Conservation (phyloP, 2,797 vertebrate species). For the Sebastes steindachneri region DNA sequence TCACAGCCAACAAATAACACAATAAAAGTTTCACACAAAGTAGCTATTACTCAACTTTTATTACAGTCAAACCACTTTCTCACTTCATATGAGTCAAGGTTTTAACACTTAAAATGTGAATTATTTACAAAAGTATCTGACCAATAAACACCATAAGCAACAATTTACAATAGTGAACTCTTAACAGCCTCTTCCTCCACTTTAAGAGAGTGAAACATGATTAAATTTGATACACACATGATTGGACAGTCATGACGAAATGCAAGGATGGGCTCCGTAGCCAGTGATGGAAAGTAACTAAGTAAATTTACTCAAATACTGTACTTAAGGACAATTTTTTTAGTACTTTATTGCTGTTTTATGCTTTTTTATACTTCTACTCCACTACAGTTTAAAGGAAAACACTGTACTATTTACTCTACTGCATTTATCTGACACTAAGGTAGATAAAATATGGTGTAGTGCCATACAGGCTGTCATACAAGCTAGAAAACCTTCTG, state of each 20-base stretch:
- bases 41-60: background rate
- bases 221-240: background rate
- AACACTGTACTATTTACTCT: background rate
- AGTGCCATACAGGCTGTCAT: background rate
- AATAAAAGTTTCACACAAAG: background rate
- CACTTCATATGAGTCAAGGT: background rate
- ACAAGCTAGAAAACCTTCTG: background rate
- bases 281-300: background rate
- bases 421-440: background rate
- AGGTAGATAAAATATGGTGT: background rate
- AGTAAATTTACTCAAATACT: background rate
- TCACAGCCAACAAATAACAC: background rate
- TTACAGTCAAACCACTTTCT: background rate
- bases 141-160: background rate
- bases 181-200: background rate
- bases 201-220: background rate
- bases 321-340: background rate
- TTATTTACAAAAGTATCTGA: background rate
- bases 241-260: background rate
- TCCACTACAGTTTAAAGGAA: background rate
- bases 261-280: background rate
- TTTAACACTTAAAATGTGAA: background rate
- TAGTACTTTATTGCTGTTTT: background rate
- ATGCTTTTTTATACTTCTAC: background rate
- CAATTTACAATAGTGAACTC: background rate